Evolutionary conservation across 2,113 vertebrate genomes (phyloP).

Genomic region (Microtus richardsoni): DNA sequence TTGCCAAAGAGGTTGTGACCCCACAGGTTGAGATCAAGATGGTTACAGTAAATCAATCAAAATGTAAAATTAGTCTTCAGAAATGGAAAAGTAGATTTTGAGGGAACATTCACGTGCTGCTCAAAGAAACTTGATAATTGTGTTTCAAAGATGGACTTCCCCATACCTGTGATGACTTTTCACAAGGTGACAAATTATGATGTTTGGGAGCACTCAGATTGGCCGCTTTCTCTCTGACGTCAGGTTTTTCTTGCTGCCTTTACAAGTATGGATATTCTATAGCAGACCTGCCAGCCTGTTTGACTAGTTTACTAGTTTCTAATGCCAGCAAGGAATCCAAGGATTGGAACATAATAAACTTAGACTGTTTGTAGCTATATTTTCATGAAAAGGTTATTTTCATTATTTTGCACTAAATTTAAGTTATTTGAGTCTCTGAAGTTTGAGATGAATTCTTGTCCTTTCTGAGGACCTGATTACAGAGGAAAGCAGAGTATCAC

Average conservation of each 20-base stretch:
- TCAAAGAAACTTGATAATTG: background rate
- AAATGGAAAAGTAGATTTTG: slow-evolving; percentile 32
- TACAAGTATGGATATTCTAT: background rate
- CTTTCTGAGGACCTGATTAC: background rate
- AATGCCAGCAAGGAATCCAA: background rate
- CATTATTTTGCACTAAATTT: background rate
- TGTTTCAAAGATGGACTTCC: slow-evolving; percentile 21
- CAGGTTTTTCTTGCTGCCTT: background rate
- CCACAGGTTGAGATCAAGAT: background rate
- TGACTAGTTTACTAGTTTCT: background rate
- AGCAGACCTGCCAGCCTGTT: background rate
- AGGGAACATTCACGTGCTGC: background rate
- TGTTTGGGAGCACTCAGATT: background rate
- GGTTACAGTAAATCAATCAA: background rate
- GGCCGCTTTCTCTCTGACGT: background rate
- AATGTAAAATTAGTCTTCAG: background rate
- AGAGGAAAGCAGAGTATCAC: background rate
- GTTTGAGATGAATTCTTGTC: background rate
- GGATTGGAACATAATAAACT: background rate
- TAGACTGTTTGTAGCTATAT: background rate
- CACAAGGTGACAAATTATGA: background rate
- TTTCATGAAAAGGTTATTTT: slow-evolving; percentile 2
- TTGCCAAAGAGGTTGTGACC: background rate
- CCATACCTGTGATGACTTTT: background rate
- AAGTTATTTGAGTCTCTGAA: background rate